Evolutionary conservation across 2,113 vertebrate species (phyloP), one percentile per base, ranked within the genome.

Genomic region (Ursus arctos): DNA sequence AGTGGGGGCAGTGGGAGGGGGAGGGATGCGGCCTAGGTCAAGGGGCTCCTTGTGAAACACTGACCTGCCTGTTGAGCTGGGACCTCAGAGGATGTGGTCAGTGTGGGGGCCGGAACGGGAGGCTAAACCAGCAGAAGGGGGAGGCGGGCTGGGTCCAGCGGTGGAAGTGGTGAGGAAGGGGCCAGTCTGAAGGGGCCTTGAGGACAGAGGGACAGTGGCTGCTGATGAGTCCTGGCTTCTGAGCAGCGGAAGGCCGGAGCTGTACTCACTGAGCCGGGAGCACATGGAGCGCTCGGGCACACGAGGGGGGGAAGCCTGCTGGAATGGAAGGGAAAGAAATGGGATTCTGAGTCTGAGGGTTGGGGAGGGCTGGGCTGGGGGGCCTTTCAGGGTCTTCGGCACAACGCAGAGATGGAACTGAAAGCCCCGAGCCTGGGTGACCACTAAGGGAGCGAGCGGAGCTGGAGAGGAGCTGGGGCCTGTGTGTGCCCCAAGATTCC

Each of bases 201-300:
- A 59, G 11, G 92, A 15, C 81, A 69, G 49, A 36, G 61, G 36
- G 2, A 0, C n/a, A 7, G 36, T 10, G 21, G 4, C 11, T 31
- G 1, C 4, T 1, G 81, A 7, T 33, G 57, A 53, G 6, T 1
- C 69, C 18, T 53, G 12, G 11, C 36, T 13, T 10, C 61, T 8
- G 22, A 36, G 61, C 1, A 0, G 8, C 0, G 31, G 36, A 7
- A 49, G 59, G 14, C 28, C 0, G 7, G 59, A 3, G 2, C 18
- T 43, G 26, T 0, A 0, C 14, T 9, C 7, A 24, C 59, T 12
- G 2, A 79, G 26, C 6, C 15, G 1, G 57, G 69, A 47, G 59
- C 28, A 12, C 57, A 13, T 2, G 6, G 22, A 74, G 12, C 0
- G 22, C 71, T 40, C 0, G 10, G 21, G 21, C 43, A 4, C 13